phyloP scores from a whole-genome alignment of 2,888 invertebrate species.

The Brenthis ino region DNA sequence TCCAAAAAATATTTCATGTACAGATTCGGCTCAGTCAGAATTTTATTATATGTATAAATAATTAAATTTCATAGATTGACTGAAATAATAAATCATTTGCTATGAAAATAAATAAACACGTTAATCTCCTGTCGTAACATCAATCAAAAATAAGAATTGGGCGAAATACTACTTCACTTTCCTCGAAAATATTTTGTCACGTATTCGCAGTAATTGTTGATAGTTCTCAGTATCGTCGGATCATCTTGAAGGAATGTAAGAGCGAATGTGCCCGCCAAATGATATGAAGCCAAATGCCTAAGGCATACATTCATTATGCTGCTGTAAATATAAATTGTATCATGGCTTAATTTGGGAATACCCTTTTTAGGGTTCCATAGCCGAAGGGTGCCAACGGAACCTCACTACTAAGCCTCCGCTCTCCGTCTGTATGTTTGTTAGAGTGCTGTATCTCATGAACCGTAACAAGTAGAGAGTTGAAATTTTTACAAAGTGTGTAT shows the following conservation, averaged over 20 bases:
- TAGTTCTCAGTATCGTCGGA: conserved; percentile 22
- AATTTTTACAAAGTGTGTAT: too few species aligned
- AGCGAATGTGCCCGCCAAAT: conserved; percentile 16
- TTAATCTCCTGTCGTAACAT: conserved; percentile 2
- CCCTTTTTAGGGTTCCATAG: too few species aligned
- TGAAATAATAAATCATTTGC: not conserved
- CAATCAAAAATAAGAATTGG: not conserved
- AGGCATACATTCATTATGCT: not conserved
- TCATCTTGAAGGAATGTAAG: conserved; percentile 24
- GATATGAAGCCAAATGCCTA: conserved; percentile 23
- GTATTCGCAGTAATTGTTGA: conserved; percentile 26
- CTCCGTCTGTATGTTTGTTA: too few species aligned
- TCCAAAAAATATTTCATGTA: too few species aligned
- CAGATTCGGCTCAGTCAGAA: too few species aligned
- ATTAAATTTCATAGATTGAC: not conserved
- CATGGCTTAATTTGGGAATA: not conserved
- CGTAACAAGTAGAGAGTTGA: too few species aligned
- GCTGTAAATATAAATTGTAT: not conserved
- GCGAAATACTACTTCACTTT: conserved; percentile 3
- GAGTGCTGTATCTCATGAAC: too few species aligned
- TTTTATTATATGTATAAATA: not conserved
- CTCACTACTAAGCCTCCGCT: too few species aligned
- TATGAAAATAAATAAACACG: conserved; percentile 8
- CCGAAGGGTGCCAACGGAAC: too few species aligned
- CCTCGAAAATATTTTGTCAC: conserved; percentile 9